Conservation (phyloP, 1,140 invertebrate genomes). For the Drosophila dunni region DNA sequence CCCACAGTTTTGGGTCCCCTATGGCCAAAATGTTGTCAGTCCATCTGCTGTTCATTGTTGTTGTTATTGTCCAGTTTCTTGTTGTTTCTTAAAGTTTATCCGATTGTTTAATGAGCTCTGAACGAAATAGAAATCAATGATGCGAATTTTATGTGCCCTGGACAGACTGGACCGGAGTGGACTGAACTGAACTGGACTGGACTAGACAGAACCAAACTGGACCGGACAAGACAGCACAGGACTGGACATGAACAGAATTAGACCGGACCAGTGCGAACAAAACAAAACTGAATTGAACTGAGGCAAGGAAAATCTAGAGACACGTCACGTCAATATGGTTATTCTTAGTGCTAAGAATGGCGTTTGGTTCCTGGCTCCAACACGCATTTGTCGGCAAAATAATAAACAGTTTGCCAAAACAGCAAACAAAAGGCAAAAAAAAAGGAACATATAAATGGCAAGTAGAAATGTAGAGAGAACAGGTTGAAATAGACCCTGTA, state of each 20-base stretch:
- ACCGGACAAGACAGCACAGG: slow-evolving; percentile 24
- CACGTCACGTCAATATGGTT: slow-evolving; percentile 51
- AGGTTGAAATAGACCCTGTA: too few relatives aligned
- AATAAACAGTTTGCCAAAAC: slow-evolving; percentile 54
- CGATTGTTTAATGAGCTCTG: slow-evolving; percentile 67
- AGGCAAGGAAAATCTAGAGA: slow-evolving; percentile 2
- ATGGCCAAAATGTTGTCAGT: slow-evolving; percentile 31
- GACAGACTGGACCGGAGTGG: slow-evolving; percentile 27
- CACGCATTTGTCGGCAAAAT: slow-evolving; percentile 56
- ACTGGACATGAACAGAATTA: slow-evolving; percentile 17
- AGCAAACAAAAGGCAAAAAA: slow-evolving; percentile 44
- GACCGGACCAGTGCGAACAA: not conserved
- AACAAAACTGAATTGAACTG: not conserved
- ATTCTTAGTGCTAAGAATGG: slow-evolving; percentile 34
- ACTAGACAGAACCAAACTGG: not conserved
- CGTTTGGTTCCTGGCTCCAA: slow-evolving; percentile 12
- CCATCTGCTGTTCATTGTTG: slow-evolving; percentile 31
- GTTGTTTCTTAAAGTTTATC: slow-evolving; percentile 60
- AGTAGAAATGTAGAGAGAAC: not conserved
- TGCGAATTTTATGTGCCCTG: slow-evolving; percentile 60
- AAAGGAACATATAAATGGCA: not conserved
- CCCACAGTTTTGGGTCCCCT: not conserved
- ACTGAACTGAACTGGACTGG: slow-evolving; percentile 17
- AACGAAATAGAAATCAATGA: slow-evolving; percentile 67
- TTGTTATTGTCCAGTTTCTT: slow-evolving; percentile 25